Evolutionary conservation across 2,888 invertebrate genomes (phyloP).

Genomic region (Apeira syringaria): DNA sequence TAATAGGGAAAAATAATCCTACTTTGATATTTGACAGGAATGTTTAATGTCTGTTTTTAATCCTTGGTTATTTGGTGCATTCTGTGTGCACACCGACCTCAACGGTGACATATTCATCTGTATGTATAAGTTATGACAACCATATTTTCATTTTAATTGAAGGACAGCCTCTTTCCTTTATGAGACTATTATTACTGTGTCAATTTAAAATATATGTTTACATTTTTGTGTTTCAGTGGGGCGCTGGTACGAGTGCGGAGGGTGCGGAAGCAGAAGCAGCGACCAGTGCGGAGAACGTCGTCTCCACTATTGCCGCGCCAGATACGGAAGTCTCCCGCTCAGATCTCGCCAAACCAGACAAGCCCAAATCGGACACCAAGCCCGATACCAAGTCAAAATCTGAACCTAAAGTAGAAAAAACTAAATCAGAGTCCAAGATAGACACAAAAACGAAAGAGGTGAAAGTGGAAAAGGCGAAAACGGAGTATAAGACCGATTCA

Average conservation of each 20-base stretch:
- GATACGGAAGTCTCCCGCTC: constrained; percentile 32
- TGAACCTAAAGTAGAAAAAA: constrained; percentile 23
- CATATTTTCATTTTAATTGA: no score
- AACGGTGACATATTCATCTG: no score
- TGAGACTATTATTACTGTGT: no score
- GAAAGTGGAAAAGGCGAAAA: constrained; percentile 27
- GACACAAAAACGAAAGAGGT: constrained; percentile 18
- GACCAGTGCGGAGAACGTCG: constrained; percentile 29
- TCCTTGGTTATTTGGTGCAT: no score
- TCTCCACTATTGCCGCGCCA: constrained; percentile 22
- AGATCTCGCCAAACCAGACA: constrained; percentile 35
- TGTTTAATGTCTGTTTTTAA: no score
- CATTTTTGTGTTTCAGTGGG: constrained; percentile 58
- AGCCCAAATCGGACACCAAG: constrained; percentile 37
- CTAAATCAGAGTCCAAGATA: constrained; percentile 13
- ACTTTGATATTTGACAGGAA: no score
- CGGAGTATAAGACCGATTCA: constrained; percentile 40
- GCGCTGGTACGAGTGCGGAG: constrained; percentile 54
- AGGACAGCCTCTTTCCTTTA: no score
- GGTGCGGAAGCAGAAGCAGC: constrained; percentile 32
- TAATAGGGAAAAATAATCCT: no score
- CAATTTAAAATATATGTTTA: no score
- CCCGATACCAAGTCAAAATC: constrained; percentile 22
- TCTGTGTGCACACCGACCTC: no score
- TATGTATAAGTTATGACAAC: no score